Percentiles rank a stretch among this genome's conserved stretches.
Evolutionary conservation across 2,113 vertebrate genomes (phyloP).

Genomic region (Vidua macroura): DNA sequence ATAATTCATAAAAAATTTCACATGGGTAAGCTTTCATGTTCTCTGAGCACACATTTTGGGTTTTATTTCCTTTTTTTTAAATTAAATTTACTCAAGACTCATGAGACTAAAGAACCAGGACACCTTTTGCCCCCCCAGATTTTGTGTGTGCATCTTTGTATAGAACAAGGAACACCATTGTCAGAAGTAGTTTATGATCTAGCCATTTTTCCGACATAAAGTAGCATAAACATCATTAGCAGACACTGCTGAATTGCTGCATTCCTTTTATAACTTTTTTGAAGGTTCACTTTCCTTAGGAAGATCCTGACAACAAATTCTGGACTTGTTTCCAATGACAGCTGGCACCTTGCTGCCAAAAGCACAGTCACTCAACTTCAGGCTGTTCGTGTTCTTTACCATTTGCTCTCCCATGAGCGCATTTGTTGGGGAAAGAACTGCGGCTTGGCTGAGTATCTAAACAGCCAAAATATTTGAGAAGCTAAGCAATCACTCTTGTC

Average conservation of each 20-base stretch:
- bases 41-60: neutral
- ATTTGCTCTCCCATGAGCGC: constrained; percentile 8
- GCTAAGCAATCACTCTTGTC: neutral
- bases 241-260: neutral
- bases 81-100: neutral
- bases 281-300: neutral
- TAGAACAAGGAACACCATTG: neutral
- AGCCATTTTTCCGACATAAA: neutral
- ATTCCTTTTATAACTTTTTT: neutral
- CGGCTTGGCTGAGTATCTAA: neutral
- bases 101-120: neutral
- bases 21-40: neutral
- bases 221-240: neutral
- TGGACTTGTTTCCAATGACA: neutral
- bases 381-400: neutral
- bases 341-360: neutral
- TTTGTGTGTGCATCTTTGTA: neutral
- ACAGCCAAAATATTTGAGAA: constrained; percentile 40
- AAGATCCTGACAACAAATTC: neutral
- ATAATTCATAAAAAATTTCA: constrained; percentile 7
- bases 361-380: neutral
- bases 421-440: neutral
- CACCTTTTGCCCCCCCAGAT: neutral
- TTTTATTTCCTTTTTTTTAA: neutral
- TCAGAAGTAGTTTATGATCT: neutral